Conservation (phyloP, 2,113 vertebrate species). For the Heliornis fulica region DNA sequence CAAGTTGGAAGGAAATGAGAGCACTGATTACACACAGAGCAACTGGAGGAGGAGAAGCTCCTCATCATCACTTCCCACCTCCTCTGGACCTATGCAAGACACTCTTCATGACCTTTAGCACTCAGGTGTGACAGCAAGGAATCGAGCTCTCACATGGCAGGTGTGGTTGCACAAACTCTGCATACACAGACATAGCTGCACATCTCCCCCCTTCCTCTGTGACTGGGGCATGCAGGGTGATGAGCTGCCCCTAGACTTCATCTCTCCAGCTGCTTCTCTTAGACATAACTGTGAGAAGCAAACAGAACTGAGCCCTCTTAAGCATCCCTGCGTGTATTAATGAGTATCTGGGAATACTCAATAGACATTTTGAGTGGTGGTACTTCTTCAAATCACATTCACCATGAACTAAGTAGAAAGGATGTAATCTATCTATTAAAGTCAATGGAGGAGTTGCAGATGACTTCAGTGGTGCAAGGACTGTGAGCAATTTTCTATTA, state of each 20-base stretch:
- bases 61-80: background rate
- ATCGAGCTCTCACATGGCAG: accelerated
- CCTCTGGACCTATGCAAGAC: background rate
- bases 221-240: background rate
- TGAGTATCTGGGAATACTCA: background rate
- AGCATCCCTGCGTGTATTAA: background rate
- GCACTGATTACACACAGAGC: background rate
- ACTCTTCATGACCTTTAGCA: background rate
- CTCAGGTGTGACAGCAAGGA: background rate
- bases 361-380: background rate
- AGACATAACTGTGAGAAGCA: background rate
- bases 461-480: background rate
- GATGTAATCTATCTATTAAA: background rate
- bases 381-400: background rate
- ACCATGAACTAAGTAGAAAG: background rate
- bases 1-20: background rate
- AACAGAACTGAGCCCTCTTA: background rate
- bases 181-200: background rate
- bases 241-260: background rate
- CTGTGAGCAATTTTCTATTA: background rate
- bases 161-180: background rate
- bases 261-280: background rate
- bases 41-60: background rate
- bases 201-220: background rate
- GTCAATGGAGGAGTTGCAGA: background rate